Evolutionary conservation across 2,113 vertebrate genomes (phyloP), one percentile per base, ranked within the genome.

Genomic region (Antigone vipio): DNA sequence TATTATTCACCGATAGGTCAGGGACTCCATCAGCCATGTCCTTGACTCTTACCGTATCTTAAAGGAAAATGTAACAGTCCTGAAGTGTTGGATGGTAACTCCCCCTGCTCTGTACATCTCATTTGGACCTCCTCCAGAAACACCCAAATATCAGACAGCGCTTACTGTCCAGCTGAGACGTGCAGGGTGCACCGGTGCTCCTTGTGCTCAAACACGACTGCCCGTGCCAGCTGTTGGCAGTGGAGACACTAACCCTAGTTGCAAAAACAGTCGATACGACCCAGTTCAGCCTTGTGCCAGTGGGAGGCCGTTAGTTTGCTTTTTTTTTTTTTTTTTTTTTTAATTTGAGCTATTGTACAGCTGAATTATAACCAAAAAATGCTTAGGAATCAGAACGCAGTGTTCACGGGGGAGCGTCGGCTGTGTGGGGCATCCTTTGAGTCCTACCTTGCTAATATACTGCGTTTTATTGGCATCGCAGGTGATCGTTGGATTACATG

Each of bases 381-480:
- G 0, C 53, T 69, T 81, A 88, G 73, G 77, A 77, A 42, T 35
- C 52, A 62, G 87, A 44, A 16, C 1, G 1, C 82, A 82, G 88
- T 19, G 40, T 89, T 93, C 13, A 8, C 3, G 82, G 91, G 94
- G 90, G 77, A 93, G 49, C 3, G 27, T 89, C 74, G 15, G 58
- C 92, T 95, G 62, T 62, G 84, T 56, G 94, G 93, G 91, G 95
- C 38, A 4, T 74, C 81, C 77, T 89, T 56, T 45, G 71, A 86
- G 96, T 96, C 95, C 85, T 91, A 8, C 87, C 78, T 88, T 91
- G 84, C 94, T 95, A 97, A 95, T 83, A 77, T 95, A 59, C 95
- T 96, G 89, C 95, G 0, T 93, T 96, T 97, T 96, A 80, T 96
- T 96, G 93, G 91, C 93, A 95, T 21, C 95, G 26, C 95, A 96